Base-by-base conservation (phyloP, 2,888 invertebrate species). In the Callinectes sapidus region DNA sequence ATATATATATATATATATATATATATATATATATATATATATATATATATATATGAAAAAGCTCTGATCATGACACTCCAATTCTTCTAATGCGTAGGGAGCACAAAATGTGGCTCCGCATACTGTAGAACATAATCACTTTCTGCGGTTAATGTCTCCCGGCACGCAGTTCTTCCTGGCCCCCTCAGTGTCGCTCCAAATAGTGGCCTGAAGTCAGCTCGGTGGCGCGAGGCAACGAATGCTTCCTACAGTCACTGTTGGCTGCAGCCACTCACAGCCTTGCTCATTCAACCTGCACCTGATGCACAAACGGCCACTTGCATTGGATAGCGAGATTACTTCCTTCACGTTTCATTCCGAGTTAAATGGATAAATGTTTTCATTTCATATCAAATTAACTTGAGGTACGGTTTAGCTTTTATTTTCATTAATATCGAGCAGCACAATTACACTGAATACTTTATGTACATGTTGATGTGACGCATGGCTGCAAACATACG, bases 1-100 rank as follows among this genome's bases (percentile, higher is more conserved):
- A 54, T 48, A 54, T 48, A 54, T 87, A 54, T 48, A 54, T 87
- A 54, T 87, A 54, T 87, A 54, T 87, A 54, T 87, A 54, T 87
- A 87, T 87, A 54, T 86, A 39, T 39, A 86, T 86, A 86, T 86
- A 86, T 86, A 86, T 86, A 86, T 42, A 42, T 86, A 86, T 86
- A 86, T n/a, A n/a, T n/a, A 77, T 10, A 77, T 3, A 10, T 28
- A 77, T 3, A 81, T 2, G 6, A 13, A 71, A 13, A 28, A 28
- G 8, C 1, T 10, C 5, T 71, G 5, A 71, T n/a, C 35, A 81
- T 5, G 35, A 32, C 81, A 81, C 16, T 35, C 23, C 71, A 71
- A 35, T 81, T 81, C 32, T 35, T 32, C 8, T 35, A 35, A 81
- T 18, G 81, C 18, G 81, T 32, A 35, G 32, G 35, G 81, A 35